Conservation (phyloP, 2,113 vertebrate genomes). For the Hyperoodon ampullatus region DNA sequence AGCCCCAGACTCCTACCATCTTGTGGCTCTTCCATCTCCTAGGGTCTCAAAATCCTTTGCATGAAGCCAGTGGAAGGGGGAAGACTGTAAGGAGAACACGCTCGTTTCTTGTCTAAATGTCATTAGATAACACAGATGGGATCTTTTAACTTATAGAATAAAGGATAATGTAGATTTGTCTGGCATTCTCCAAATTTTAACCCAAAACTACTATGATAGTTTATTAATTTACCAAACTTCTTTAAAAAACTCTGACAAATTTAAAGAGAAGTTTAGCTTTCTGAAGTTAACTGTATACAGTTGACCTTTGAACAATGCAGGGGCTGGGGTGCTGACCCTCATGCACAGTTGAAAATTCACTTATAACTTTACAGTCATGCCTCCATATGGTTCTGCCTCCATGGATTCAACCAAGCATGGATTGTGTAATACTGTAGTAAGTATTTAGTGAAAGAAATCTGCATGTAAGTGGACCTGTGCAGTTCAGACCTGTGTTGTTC, state of each 20-base stretch:
- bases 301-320: not conserved
- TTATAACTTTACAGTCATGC: not conserved
- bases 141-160: slow-evolving; percentile 2
- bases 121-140: not conserved
- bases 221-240: not conserved
- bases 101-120: not conserved
- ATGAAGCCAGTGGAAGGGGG: not conserved
- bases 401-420: not conserved
- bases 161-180: slow-evolving; percentile 26
- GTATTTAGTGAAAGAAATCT: not conserved
- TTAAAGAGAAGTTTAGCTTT: not conserved
- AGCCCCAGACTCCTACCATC: not conserved
- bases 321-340: not conserved
- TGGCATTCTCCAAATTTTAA: slow-evolving; percentile 27
- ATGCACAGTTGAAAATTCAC: not conserved
- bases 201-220: not conserved
- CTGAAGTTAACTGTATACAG: not conserved
- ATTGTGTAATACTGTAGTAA: not conserved
- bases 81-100: not conserved
- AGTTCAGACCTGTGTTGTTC: not conserved
- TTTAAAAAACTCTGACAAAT: not conserved
- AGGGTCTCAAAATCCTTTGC: not conserved
- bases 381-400: not conserved
- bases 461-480: not conserved
- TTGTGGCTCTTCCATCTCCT: not conserved